These are phyloP conservation scores for Phyllostomus discolor DNA, from an alignment of 2,113 vertebrate genomes.

Conservation along the genomic window DNA sequence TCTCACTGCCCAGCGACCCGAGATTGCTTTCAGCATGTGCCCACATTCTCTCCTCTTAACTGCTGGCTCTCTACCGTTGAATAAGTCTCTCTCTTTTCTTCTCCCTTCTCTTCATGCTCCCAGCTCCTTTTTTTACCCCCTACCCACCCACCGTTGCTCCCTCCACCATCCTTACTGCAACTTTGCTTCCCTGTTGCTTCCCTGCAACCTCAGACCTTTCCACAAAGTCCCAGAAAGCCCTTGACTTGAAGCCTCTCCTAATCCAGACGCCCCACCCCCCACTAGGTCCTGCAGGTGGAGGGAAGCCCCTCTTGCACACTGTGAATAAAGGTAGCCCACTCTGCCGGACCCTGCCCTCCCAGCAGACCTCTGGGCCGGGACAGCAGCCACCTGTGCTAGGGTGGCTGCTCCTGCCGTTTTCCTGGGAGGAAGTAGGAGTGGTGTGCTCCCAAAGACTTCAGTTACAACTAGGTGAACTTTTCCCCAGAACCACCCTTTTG, in stretches of 20 bases:
- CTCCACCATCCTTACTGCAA: not conserved
- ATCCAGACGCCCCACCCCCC: fast-evolving
- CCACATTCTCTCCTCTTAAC: not conserved
- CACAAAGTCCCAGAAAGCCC: not conserved
- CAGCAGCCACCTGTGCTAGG: not conserved
- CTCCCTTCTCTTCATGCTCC: not conserved
- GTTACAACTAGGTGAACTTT: not conserved
- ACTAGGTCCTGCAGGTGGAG: not conserved
- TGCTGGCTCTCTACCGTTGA: not conserved
- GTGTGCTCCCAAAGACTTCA: not conserved
- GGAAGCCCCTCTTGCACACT: not conserved
- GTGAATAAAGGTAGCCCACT: not conserved
- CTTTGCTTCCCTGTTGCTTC: not conserved
- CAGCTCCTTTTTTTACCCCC: not conserved
- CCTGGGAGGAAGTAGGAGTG: fast-evolving
- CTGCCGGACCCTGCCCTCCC: not conserved
- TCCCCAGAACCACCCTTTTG: not conserved
- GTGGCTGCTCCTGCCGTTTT: not conserved
- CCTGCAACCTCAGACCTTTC: not conserved
- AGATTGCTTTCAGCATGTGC: not conserved
- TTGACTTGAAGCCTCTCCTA: not conserved
- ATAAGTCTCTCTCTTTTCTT: not conserved
- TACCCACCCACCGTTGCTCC: not conserved
- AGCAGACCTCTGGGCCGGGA: no score
- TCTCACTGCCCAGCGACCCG: not conserved